phyloP scores from a whole-genome alignment of 2,797 vertebrate genomes.

The Sebastes kiyomatsui region DNA sequence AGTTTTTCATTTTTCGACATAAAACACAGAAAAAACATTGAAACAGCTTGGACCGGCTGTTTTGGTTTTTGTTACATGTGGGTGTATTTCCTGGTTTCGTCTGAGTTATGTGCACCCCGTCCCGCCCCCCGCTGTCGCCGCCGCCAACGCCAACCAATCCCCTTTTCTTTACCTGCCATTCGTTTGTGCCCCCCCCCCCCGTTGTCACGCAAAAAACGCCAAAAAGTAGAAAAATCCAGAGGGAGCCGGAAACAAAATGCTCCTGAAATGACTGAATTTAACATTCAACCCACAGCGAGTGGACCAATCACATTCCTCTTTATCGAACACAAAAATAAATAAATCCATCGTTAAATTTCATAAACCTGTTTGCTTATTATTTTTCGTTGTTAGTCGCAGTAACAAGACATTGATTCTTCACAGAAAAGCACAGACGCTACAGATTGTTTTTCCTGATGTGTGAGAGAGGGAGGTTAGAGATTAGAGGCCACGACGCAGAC shows the following conservation, averaged over 20 bases:
- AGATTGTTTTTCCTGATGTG: conserved; percentile 79
- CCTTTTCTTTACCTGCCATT: neutral
- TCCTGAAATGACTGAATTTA: conserved; percentile 62
- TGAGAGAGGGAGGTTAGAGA: conserved; percentile 23
- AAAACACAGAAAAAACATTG: conserved; percentile 98
- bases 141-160: neutral
- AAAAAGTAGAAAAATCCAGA: conserved; percentile 79
- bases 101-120: conserved; percentile 64
- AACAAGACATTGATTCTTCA: conserved; percentile 74
- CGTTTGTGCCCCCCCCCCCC: conserved; percentile 22
- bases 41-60: conserved; percentile 94
- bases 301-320: conserved; percentile 17
- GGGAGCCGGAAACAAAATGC: conserved; percentile 67
- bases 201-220: conserved; percentile 42
- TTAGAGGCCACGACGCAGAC: conserved; percentile 58
- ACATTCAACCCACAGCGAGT: conserved; percentile 44
- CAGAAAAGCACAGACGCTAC: conserved; percentile 78
- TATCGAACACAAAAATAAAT: conserved; percentile 22
- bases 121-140: neutral
- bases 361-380: conserved; percentile 50
- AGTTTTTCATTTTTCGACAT: conserved; percentile 91
- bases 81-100: conserved; percentile 95
- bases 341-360: conserved; percentile 42
- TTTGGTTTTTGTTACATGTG: conserved; percentile 90
- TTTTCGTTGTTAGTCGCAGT: conserved; percentile 29